phyloP scores from a whole-genome alignment of 2,113 vertebrate genomes.

The Etheostoma cragini region DNA sequence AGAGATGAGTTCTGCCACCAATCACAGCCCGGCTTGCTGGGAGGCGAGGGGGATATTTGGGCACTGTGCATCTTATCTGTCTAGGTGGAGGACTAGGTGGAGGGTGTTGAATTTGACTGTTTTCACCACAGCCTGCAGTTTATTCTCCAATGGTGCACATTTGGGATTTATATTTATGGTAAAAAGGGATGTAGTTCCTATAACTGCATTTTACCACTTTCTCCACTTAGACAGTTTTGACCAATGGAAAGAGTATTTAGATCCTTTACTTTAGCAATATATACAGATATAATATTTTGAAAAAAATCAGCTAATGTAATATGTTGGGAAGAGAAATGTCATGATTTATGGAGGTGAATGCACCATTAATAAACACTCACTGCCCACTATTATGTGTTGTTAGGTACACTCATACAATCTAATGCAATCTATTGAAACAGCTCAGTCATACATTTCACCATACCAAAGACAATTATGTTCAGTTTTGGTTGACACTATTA shows the following conservation, averaged over 20 bases:
- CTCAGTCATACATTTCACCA: too few relatives aligned
- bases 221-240: neutral
- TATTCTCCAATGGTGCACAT: neutral
- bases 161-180: neutral
- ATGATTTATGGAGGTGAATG: too few relatives aligned
- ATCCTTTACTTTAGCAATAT: neutral
- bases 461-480: neutral
- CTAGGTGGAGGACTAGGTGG: conserved; percentile 1
- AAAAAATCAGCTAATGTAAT: too few relatives aligned
- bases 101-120: conserved; percentile 36
- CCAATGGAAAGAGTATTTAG: neutral
- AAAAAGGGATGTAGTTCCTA: neutral
- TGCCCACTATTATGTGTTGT: too few relatives aligned
- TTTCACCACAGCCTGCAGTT: conserved; percentile 31
- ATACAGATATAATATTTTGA: too few relatives aligned
- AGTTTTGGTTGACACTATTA: neutral
- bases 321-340: too few relatives aligned
- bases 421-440: too few relatives aligned
- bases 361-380: too few relatives aligned
- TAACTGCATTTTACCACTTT: neutral
- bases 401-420: too few relatives aligned
- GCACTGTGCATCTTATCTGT: conserved; percentile 75
- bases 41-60: conserved; percentile 61
- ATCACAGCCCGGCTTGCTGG: conserved; percentile 87
- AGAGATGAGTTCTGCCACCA: conserved; percentile 85